These are phyloP conservation scores for Anastatus disparis DNA, from an alignment of 1,140 invertebrate species.

Conservation along the genomic window DNA sequence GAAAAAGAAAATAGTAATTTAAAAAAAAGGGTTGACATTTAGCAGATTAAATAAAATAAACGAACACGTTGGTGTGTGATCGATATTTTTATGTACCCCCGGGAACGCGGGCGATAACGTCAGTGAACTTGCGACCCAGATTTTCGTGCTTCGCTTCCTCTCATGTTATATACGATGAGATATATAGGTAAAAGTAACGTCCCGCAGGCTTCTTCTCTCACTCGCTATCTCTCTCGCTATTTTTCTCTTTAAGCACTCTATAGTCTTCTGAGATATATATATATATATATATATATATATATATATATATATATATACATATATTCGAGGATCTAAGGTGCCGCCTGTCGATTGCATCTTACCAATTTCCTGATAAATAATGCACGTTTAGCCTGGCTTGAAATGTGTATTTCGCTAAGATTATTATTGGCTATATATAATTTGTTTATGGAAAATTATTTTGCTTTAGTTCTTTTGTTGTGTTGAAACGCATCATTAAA, in stretches of 20 bases:
- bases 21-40: conserved; percentile 4
- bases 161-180: too few relatives aligned
- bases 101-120: conserved; percentile 42
- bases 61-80: too few relatives aligned
- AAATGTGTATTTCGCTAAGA: too few relatives aligned
- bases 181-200: too few relatives aligned
- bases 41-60: conserved; percentile 14
- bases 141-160: conserved; percentile 41
- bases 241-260: neutral
- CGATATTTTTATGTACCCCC: conserved; percentile 27
- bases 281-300: neutral
- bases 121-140: conserved; percentile 63
- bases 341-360: too few relatives aligned
- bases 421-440: too few relatives aligned
- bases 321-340: neutral
- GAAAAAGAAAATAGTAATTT: neutral
- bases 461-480: too few relatives aligned
- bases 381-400: too few relatives aligned
- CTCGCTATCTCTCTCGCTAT: neutral
- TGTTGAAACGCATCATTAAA: too few relatives aligned
- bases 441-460: too few relatives aligned
- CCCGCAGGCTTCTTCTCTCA: conserved; percentile 2
- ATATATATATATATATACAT: too few relatives aligned
- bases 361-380: too few relatives aligned
- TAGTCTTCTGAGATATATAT: neutral